Conservation (phyloP, 2,888 invertebrate genomes). For the Cerceris rybyensis region DNA sequence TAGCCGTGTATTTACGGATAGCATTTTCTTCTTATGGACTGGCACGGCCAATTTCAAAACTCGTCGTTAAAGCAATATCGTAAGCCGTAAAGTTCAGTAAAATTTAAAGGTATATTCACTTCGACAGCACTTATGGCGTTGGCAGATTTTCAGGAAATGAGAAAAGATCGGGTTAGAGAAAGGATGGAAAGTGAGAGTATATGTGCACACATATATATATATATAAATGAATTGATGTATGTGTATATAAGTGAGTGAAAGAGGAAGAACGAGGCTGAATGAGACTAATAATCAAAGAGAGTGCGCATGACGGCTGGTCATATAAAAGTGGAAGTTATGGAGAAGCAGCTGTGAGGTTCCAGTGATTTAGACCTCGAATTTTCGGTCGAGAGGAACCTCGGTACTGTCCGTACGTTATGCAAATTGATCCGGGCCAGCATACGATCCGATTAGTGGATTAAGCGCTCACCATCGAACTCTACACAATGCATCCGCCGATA, state of each 20-base stretch:
- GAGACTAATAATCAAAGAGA: slow-evolving; percentile 31
- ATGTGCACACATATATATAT: no score
- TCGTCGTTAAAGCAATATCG: slow-evolving; percentile 28
- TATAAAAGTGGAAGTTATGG: slow-evolving; percentile 32
- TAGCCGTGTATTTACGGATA: slow-evolving; percentile 59
- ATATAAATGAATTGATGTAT: no score
- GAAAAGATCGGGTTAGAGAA: not conserved
- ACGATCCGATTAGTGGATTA: slow-evolving; percentile 45
- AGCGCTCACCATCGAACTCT: not conserved
- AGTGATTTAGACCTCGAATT: slow-evolving; percentile 30
- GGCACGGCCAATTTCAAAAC: slow-evolving; percentile 26
- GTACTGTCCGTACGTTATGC: slow-evolving; percentile 42
- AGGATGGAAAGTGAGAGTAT: not conserved
- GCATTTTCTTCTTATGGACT: slow-evolving; percentile 22
- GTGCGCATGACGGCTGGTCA: slow-evolving; percentile 22
- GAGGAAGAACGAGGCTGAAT: not conserved
- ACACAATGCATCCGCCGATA: not conserved
- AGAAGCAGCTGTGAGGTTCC: slow-evolving; percentile 20
- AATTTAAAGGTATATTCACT: slow-evolving; percentile 38
- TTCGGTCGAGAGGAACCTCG: slow-evolving; percentile 15
- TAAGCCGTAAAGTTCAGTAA: slow-evolving; percentile 37
- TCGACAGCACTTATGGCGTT: slow-evolving; percentile 17
- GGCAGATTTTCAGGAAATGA: slow-evolving; percentile 21
- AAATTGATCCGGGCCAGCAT: slow-evolving; percentile 34
- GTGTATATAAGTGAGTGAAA: not conserved